Conservation (phyloP, 2,888 invertebrate genomes). For the Heliothis peltigera region DNA sequence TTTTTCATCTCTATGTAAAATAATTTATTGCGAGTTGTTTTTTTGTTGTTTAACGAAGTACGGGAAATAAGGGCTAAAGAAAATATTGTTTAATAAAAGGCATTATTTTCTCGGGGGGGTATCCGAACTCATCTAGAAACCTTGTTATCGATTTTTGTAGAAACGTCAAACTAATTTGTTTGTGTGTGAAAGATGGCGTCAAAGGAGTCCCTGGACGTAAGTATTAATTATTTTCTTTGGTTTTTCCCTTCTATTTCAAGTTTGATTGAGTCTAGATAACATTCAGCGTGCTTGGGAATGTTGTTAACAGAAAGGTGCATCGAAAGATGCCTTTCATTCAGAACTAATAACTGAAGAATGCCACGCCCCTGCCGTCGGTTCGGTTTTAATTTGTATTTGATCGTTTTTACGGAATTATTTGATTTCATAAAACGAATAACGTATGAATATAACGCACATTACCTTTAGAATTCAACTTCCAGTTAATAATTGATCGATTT, state of each 20-base stretch:
- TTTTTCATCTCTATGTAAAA: not conserved
- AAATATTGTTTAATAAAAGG: too few species aligned
- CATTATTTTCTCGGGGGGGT: conserved; percentile 31
- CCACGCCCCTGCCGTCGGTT: conserved; percentile 76
- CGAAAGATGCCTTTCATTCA: conserved; percentile 1
- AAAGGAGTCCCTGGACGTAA: conserved; percentile 88
- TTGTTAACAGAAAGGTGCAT: conserved; percentile 15
- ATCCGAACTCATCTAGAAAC: conserved; percentile 68
- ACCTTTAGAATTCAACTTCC: not conserved
- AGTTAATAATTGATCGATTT: not conserved
- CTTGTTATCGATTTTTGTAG: conserved; percentile 79
- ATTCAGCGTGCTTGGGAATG: conserved; percentile 30
- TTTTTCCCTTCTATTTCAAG: conserved; percentile 17
- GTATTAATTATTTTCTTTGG: conserved; percentile 73
- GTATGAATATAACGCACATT: not conserved
- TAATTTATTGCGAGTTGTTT: too few species aligned
- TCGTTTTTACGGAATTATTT: conserved; percentile 47
- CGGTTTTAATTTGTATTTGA: conserved; percentile 53
- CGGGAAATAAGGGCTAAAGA: too few species aligned
- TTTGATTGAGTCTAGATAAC: conserved; percentile 23
- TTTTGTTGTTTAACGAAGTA: too few species aligned
- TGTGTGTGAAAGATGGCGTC: conserved; percentile 89
- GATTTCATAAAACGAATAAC: conserved; percentile 37
- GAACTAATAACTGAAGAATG: conserved; percentile 62
- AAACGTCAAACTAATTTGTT: conserved; percentile 80